Base-by-base conservation (phyloP, 2,888 invertebrate species). In the Cephus pygmeus region DNA sequence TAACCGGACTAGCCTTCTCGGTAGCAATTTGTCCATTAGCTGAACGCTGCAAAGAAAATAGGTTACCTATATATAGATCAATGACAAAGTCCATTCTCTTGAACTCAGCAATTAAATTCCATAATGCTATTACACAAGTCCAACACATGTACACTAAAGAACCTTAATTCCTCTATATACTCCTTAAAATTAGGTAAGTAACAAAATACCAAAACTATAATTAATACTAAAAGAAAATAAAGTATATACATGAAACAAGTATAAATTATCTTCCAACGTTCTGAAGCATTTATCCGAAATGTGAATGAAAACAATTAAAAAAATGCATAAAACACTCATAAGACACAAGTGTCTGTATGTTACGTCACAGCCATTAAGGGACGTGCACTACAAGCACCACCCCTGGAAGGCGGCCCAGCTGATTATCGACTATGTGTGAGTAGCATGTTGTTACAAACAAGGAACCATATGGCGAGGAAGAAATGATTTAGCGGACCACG, bases 1-100 rank as follows among this genome's bases (percentile, higher is more conserved):
- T 94, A 83, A 92, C 92, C 79, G 94, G 93, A 89, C 94, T 93
- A 84, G 92, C 91, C 35, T 92, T 92, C 86, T 94, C 94, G 84
- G 92, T 93, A 80, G 92, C 89, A 79, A 93, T 92, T 86, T 93
- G 93, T 79, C 95, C 95, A 91, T 95, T 95, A 77, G 93, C 93
- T 83, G 94, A 93, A 88, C 93, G 92, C 92, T 95, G 93, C 93
- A 94, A 92, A 77, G 56, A 56, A 56, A 56, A 56, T 23, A 56
- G 56, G 56, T 56, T 56, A 56, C 56, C 9, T 23, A 56, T 23
- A 56, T 56, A 56, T 56, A 56, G 56, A 56, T 2, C 23, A 56
- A 56, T 56, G 23, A 56, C 56, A 56, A 56, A 56, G 56, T 23
- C 1, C 2, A 56, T 56, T 56, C 56, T 23, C 56, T 56, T 56